Percentiles rank a stretch among this genome's conserved stretches.
phyloP scores from a whole-genome alignment of 2,113 vertebrate species.

The Anolis carolinensis region DNA sequence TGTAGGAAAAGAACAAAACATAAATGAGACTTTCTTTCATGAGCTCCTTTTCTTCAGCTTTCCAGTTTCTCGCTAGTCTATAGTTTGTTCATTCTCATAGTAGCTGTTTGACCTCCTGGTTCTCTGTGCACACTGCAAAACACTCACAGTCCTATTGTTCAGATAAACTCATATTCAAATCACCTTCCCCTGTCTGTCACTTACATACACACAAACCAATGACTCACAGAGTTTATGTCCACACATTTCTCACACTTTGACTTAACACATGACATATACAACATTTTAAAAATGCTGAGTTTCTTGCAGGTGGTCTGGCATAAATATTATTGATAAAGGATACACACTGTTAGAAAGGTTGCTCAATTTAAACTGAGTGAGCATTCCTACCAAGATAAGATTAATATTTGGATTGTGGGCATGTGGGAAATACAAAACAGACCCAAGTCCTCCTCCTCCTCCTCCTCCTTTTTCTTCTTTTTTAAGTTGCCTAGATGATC shows the following conservation, averaged over 20 bases:
- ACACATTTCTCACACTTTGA: background rate
- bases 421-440: background rate
- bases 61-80: background rate
- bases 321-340: background rate
- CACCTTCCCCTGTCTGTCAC: no score
- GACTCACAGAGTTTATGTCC: background rate
- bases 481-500: background rate
- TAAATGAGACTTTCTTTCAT: background rate
- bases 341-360: background rate
- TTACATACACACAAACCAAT: background rate
- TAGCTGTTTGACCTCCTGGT: background rate
- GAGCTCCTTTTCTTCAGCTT: background rate
- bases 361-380: background rate
- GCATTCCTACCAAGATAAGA: background rate
- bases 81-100: background rate
- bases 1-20: conserved; percentile 8
- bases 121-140: background rate
- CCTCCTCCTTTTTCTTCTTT: background rate
- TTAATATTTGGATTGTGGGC: background rate
- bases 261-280: background rate
- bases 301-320: background rate
- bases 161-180: background rate
- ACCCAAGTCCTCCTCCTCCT: background rate
- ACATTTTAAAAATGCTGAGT: background rate
- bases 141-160: background rate